A percentile compares a stretch with the other conserved stretches of the same genome.
Conservation (phyloP, 2,113 vertebrate species). For the Tetraodon nigroviridis region DNA sequence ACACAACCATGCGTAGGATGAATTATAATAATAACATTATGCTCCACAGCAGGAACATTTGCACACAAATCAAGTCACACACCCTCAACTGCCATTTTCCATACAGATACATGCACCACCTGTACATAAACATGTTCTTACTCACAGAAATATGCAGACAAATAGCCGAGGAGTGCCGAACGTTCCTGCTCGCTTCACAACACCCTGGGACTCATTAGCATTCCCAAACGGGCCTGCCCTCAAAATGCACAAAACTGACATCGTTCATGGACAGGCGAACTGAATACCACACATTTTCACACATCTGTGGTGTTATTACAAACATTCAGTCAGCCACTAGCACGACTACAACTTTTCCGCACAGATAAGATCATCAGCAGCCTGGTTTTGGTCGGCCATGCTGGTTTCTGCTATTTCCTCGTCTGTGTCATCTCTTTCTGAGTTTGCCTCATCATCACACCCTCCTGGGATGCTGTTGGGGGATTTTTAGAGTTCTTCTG, state of each 20-base stretch:
- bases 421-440: not conserved
- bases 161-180: slow-evolving; percentile 33
- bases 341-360: not conserved
- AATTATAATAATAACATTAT: not conserved
- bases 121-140: not conserved
- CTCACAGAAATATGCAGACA: slow-evolving; percentile 5
- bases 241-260: slow-evolving; percentile 7
- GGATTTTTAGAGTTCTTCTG: not conserved
- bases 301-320: no score
- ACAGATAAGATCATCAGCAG: not conserved
- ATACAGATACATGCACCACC: not conserved
- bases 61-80: not conserved
- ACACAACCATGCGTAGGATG: not conserved
- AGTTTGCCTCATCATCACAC: not conserved
- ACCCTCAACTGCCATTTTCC: not conserved
- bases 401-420: no score
- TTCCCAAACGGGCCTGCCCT: not conserved
- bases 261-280: not conserved
- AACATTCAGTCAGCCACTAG: not conserved
- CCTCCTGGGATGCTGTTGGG: not conserved
- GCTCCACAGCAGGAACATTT: not conserved
- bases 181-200: slow-evolving; percentile 47
- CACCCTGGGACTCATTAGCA: slow-evolving; percentile 23
- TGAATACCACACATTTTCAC: no score
- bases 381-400: not conserved